Percentiles rank a stretch among this genome's conserved stretches.
phyloP scores from a whole-genome alignment of 2,113 vertebrate genomes.

The Recurvirostra avosetta region DNA sequence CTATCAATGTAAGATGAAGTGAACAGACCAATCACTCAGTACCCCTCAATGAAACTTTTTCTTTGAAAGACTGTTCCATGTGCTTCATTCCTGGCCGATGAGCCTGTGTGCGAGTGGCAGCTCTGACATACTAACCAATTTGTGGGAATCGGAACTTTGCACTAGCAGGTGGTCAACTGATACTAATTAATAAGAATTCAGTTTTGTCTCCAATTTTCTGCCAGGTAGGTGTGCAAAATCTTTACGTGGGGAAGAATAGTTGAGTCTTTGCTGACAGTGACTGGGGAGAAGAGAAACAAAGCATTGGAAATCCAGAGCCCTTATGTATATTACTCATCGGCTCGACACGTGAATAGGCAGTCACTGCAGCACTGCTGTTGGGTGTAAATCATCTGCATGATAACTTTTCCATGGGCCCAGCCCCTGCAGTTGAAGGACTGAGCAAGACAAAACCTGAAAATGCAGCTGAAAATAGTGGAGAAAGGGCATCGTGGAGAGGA shows the following conservation, averaged over 20 bases:
- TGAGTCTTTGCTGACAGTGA: not conserved
- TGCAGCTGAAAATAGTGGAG: not conserved
- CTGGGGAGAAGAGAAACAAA: not conserved
- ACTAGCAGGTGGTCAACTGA: not conserved
- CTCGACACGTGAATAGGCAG: not conserved
- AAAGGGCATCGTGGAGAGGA: not conserved
- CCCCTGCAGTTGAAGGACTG: not conserved
- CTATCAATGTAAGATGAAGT: not conserved
- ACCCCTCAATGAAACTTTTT: not conserved
- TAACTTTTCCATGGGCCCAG: not conserved
- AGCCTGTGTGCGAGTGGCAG: not conserved
- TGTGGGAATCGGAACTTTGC: not conserved
- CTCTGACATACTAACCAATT: not conserved
- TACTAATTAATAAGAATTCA: not conserved
- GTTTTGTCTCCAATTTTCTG: not conserved
- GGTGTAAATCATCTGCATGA: not conserved
- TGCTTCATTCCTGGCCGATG: not conserved
- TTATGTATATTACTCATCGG: not conserved
- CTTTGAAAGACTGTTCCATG: not conserved
- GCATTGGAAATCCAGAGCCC: not conserved
- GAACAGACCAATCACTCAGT: not conserved
- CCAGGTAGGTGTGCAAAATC: not conserved
- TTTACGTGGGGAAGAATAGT: not conserved
- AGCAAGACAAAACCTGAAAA: not conserved
- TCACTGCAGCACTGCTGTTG: not conserved